phyloP scores from a whole-genome alignment of 2,888 invertebrate genomes.

The Dynastes maya region DNA sequence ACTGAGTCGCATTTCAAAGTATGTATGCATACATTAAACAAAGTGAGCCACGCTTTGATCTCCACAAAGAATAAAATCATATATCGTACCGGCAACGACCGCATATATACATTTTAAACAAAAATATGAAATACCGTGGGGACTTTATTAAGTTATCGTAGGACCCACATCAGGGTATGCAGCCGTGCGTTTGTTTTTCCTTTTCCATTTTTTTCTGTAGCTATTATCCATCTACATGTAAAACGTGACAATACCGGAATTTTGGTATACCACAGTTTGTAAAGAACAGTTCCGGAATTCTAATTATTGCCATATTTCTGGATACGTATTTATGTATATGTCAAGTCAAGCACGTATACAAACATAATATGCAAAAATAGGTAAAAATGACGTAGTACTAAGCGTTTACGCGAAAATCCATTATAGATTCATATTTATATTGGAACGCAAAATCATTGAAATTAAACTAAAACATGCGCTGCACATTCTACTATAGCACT shows the following conservation, averaged over 20 bases:
- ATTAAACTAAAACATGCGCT: neutral
- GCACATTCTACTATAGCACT: conserved; percentile 5
- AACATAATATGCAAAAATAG: neutral
- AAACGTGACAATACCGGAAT: conserved; percentile 9
- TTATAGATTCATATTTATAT: no score
- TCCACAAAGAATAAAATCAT: conserved; percentile 65
- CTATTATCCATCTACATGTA: conserved; percentile 30
- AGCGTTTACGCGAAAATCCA: no score
- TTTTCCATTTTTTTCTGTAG: conserved; percentile 23
- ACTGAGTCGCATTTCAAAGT: conserved; percentile 59
- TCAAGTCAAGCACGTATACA: neutral
- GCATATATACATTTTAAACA: conserved; percentile 51
- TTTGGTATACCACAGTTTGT: neutral
- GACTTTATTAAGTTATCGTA: conserved; percentile 43
- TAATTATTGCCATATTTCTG: neutral
- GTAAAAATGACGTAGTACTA: no score
- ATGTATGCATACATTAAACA: conserved; percentile 65
- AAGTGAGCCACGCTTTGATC: conserved; percentile 67
- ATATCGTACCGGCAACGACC: conserved; percentile 52
- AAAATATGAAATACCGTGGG: conserved; percentile 46
- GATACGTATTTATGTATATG: neutral
- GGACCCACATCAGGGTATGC: conserved; percentile 23
- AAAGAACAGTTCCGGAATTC: conserved; percentile 5
- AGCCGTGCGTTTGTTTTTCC: conserved; percentile 36
- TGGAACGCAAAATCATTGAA: no score